phyloP scores from a whole-genome alignment of 53 echinoderm and acorn worm genomes.

The Echinarachnius parma region DNA sequence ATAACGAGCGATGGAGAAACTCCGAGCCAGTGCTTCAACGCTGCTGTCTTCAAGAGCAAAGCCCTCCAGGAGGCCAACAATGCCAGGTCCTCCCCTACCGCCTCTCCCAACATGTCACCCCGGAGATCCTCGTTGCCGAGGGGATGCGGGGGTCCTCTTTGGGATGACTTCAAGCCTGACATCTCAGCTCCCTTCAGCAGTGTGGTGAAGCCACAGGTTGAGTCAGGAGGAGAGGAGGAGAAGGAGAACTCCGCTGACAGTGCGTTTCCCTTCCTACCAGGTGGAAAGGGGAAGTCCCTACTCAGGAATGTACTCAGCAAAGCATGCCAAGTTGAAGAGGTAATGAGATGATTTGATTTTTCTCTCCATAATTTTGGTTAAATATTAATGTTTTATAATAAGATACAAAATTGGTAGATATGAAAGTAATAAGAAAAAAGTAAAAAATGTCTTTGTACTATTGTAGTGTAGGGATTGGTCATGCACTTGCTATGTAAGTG shows the following conservation, averaged over 20 bases:
- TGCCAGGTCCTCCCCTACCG: conserved; percentile 51
- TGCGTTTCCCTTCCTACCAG: conserved; percentile 56
- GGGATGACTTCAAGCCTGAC: conserved; percentile 59
- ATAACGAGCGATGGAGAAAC: conserved; percentile 6
- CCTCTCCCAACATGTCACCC: conserved; percentile 55
- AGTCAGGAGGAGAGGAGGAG: conserved; percentile 41
- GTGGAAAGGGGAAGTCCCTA: conserved; percentile 69
- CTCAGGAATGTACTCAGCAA: conserved; percentile 72
- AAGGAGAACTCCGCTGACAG: conserved; percentile 36
- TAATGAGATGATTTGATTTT: no score
- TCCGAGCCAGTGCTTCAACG: conserved; percentile 38
- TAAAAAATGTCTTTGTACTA: no score
- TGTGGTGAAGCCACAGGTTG: conserved; percentile 1
- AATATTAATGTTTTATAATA: no score
- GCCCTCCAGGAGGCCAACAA: conserved; percentile 24
- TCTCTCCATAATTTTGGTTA: no score
- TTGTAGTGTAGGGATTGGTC: no score
- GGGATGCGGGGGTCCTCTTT: conserved; percentile 1
- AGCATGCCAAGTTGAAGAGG: conserved; percentile 55
- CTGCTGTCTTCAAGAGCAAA: conserved; percentile 34
- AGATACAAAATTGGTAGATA: no score
- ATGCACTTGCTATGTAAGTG: no score
- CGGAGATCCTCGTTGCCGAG: conserved; percentile 18
- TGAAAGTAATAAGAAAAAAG: no score
- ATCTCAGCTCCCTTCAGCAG: conserved; percentile 62